Evolutionary conservation across 2,113 vertebrate genomes (phyloP).

Genomic region (Tor tambroides): DNA sequence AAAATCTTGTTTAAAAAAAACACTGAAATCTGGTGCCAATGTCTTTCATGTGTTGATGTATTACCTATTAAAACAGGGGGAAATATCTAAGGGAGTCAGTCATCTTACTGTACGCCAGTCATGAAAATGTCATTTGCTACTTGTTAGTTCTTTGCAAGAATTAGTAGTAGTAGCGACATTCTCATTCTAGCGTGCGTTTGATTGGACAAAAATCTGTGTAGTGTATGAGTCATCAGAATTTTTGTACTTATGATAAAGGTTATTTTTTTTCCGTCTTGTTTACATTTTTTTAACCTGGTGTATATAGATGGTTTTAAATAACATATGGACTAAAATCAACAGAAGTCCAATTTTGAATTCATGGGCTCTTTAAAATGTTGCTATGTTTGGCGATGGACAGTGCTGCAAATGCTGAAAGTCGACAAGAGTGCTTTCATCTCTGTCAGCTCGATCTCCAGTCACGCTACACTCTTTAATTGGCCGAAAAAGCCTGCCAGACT

Average conservation of each 20-base stretch:
- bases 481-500: conserved; percentile 6
- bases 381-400: not conserved
- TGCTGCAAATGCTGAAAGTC: not conserved
- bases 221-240: not conserved
- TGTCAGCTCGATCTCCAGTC: not conserved
- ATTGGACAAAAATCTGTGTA: not conserved
- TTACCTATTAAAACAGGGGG: not conserved
- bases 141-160: not conserved
- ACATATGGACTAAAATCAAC: conserved; percentile 4
- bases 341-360: not conserved
- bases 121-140: not conserved
- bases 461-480: conserved; percentile 3
- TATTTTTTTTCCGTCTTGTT: not conserved
- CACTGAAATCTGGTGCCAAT: no score
- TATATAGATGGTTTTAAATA: not conserved
- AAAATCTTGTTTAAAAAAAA: not conserved
- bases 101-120: not conserved
- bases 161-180: not conserved
- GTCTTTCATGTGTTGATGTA: no score
- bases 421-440: conserved; percentile 13
- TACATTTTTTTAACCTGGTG: not conserved
- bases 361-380: conserved; percentile 6
- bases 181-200: not conserved
- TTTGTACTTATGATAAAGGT: not conserved
- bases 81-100: not conserved